A percentile compares a stretch with the other conserved stretches of the same genome.
phyloP scores from a whole-genome alignment of 2,888 invertebrate genomes.

The Hedya salicella region DNA sequence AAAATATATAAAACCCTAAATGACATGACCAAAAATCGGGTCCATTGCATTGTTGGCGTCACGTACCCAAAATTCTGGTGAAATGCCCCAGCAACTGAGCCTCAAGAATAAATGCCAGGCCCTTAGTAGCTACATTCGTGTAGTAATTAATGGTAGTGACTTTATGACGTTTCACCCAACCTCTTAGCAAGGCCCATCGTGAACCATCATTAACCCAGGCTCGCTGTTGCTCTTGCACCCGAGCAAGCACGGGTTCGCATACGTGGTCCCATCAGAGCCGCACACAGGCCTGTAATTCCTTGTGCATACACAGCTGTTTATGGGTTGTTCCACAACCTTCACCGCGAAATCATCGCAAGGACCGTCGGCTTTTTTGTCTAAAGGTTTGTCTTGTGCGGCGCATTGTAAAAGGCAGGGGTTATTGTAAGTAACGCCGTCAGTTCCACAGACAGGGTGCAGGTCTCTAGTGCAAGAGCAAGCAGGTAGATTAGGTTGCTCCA shows the following conservation, averaged over 20 bases:
- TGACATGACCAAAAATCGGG: no score
- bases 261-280: conserved; percentile 88
- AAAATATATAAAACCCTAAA: no score
- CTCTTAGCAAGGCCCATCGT: conserved; percentile 47
- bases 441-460: conserved; percentile 51
- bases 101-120: no score
- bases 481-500: conserved; percentile 37
- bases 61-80: no score
- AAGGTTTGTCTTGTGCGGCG: conserved; percentile 46
- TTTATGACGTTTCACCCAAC: background rate
- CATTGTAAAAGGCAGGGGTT: conserved; percentile 57
- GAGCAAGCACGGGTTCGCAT: conserved; percentile 78
- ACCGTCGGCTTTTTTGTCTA: conserved; percentile 47
- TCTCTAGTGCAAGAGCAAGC: conserved; percentile 49
- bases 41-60: no score
- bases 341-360: conserved; percentile 41
- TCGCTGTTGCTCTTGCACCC: conserved; percentile 42
- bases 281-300: conserved; percentile 82
- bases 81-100: no score
- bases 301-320: conserved; percentile 41
- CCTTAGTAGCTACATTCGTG: background rate
- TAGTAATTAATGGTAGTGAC: background rate
- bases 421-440: conserved; percentile 53
- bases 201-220: conserved; percentile 45
- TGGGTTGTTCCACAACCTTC: conserved; percentile 18